Conservation (phyloP, 92 coral and sea anemone species). For the Epizoanthus stellaris region DNA sequence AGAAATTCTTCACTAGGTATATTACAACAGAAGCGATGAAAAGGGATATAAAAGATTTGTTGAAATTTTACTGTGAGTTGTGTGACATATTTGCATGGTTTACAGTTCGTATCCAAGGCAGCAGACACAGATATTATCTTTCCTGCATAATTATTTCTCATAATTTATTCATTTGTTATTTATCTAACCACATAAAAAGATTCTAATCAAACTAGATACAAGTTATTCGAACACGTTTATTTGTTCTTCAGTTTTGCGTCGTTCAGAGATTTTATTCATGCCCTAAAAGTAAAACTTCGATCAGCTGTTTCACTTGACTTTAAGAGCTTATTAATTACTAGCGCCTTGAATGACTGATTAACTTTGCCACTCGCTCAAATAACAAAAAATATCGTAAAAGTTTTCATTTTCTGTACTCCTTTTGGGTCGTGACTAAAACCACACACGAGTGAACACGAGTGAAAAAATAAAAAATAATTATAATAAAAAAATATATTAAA, state of each 20-base stretch:
- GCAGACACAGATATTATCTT: background rate
- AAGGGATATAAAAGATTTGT: background rate
- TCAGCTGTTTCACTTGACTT: background rate
- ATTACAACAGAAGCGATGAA: too few species aligned
- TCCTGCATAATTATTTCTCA: slow-evolving; percentile 28
- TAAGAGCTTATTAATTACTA: too few species aligned
- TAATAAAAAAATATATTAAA: too few species aligned
- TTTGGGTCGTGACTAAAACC: too few species aligned
- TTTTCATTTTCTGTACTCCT: too few species aligned
- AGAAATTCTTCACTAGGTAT: background rate
- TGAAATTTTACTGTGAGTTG: background rate
- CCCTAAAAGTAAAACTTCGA: background rate
- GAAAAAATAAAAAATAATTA: too few species aligned
- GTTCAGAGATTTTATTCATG: background rate
- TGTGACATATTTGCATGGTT: slow-evolving; percentile 25
- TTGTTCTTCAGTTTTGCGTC: background rate
- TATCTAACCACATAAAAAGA: background rate
- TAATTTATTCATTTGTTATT: background rate
- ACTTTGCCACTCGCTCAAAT: too few species aligned
- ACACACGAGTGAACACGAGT: too few species aligned
- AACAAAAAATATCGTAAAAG: too few species aligned
- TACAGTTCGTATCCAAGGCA: slow-evolving; percentile 37
- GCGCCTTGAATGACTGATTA: too few species aligned
- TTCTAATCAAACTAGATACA: background rate
- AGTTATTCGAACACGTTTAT: too few species aligned